Evolutionary conservation across 1,140 invertebrate species (phyloP), one percentile per base, ranked within the genome.

Genomic region (Luehdorfia chinensis): DNA sequence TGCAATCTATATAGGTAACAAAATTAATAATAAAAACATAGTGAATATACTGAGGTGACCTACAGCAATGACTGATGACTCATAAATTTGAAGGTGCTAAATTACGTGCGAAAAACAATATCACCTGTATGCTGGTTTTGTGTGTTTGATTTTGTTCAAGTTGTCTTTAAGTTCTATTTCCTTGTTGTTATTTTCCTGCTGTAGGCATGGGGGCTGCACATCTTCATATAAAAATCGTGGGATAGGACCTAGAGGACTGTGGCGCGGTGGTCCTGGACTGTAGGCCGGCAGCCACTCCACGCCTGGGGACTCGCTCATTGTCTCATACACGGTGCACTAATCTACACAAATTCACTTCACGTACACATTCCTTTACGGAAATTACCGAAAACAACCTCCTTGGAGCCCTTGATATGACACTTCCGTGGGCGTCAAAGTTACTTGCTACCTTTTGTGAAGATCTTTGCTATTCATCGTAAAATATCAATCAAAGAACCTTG

Each of bases 271-370:
- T 14, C 81, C 78, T 49, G 81, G 78, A 54, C 81, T 85, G 64
- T 79, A 85, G 45, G 81, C 81, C 63, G 81, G 79, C 63, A 85
- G 73, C 81, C 81, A 85, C 73, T 85, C 81, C 58, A 85, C 81
- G 60, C 78, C 81, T 48, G 78, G 77, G 50, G 81, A 84, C 57
- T 85, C 81, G 47, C 75, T 84, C 81, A 85, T 85, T 79, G 75
- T 85, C 59, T 66, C 70, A 72, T 70, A 72, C 71, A 78, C 51
- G 44, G 59, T 59, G 50, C 54, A 66, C 57, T 61, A 60, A 55
- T 51, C 52, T 45, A 44, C 54, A 54, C 55, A 28, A 61, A 45
- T 44, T 52, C 47, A 64, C 59, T 46, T 56, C 55, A 57, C 50
- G 25, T 36, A 54, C 47, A 54, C 63, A 63, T 63, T 15, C 34